Percentiles rank a stretch among this genome's conserved stretches.
phyloP scores from a whole-genome alignment of 2,797 vertebrate species.

The Ptychobarbus kaznakovi region DNA sequence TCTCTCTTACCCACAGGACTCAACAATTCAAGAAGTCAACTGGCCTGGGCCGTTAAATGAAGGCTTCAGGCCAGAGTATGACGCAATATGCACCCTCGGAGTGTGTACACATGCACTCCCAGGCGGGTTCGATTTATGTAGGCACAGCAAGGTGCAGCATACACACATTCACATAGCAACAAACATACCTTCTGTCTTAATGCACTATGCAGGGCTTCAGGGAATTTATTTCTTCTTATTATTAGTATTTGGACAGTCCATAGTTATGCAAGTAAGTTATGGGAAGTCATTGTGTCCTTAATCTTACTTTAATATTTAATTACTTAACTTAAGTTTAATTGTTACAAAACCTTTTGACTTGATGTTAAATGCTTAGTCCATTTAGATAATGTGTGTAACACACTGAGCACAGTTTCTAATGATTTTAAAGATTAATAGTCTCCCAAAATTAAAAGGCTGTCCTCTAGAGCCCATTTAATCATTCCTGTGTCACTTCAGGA shows the following conservation, averaged over 20 bases:
- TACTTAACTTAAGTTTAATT: slow-evolving; percentile 1
- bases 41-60: slow-evolving; percentile 92
- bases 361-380: background rate
- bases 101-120: slow-evolving; percentile 64
- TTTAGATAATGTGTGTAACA: background rate
- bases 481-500: slow-evolving; percentile 7
- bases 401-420: background rate
- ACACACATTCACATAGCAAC: slow-evolving; percentile 63
- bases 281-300: background rate
- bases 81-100: slow-evolving; percentile 76
- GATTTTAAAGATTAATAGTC: slow-evolving; percentile 7
- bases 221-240: background rate
- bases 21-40: slow-evolving; percentile 94
- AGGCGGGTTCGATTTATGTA: slow-evolving; percentile 33
- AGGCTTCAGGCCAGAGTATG: slow-evolving; percentile 92
- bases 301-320: no score
- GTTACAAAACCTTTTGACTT: background rate
- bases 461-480: slow-evolving; percentile 20
- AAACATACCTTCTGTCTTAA: slow-evolving; percentile 59
- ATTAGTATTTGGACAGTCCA: background rate
- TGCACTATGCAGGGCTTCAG: slow-evolving; percentile 15
- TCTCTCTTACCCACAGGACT: slow-evolving; percentile 89
- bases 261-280: background rate
- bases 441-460: slow-evolving; percentile 18
- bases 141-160: slow-evolving; percentile 54